Evolutionary conservation across 2,113 vertebrate species (phyloP), one percentile per base, ranked within the genome.

Genomic region (Ptychochromis oligacanthus): DNA sequence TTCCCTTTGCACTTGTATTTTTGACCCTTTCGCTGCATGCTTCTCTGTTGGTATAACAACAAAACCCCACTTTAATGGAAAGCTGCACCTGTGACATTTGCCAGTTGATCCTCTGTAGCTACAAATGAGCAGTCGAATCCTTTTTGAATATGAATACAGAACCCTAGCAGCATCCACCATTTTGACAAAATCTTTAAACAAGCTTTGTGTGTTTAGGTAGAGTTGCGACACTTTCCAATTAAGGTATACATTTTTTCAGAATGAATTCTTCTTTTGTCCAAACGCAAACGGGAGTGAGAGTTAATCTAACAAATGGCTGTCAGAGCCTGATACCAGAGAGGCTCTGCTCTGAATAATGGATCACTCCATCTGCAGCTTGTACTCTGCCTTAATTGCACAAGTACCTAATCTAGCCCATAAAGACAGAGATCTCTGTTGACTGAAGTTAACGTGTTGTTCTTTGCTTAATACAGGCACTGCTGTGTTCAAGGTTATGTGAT

Each of bases 241-340:
- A 88, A 77, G 34, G 80, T 79, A 61, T 83, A 75, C 6, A 12
- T 86, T 75, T 89, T n/a, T 64, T 75, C 38, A 81, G 2, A 82
- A 81, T 67, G 75, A 86, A 60, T 55, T 64, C 36, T 58, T 62
- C 20, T 76, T 49, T 89, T 40, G 79, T 85, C 87, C 84, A 28
- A 82, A 84, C 74, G 80, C 90, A 94, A 93, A 91, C 84, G 59
- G 5, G 18, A 85, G 87, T 87, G 84, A 87, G 85, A 90, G 90
- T 87, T 93, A 94, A 96, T 95, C 89, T 92, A 80, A 86, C 85
- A 94, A 94, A 95, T 95, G 93, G 90, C 83, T 75, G 90, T 91
- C 81, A 77, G 59, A 60, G 80, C 55, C 46, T 60, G 90, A 92
- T 90, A 89, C 83, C 52, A 64, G 76, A 91, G 86, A 87, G 82